Evolutionary conservation across 2,888 invertebrate genomes (phyloP).

Genomic region (Melinaea menophilus): DNA sequence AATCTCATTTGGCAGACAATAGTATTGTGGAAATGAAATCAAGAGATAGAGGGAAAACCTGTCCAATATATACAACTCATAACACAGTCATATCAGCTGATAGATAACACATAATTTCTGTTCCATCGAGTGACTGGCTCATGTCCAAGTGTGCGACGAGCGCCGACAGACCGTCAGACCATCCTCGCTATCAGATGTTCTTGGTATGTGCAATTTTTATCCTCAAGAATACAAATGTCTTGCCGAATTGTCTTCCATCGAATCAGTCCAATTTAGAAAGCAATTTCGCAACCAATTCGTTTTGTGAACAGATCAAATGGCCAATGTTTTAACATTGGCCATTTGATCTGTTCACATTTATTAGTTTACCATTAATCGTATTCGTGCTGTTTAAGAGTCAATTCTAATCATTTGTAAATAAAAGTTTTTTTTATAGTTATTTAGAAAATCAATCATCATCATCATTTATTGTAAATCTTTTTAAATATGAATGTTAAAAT

Average conservation of each 20-base stretch:
- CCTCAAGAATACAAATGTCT: conserved; percentile 57
- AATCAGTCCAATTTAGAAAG: conserved; percentile 77
- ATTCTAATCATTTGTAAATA: conserved; percentile 9
- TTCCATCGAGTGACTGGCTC: conserved; percentile 69
- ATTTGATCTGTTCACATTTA: too few species aligned
- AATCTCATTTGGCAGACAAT: neutral
- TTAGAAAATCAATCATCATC: too few species aligned
- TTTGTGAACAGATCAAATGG: conserved; percentile 74
- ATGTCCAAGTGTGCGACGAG: conserved; percentile 57
- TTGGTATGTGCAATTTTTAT: conserved; percentile 36
- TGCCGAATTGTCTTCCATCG: conserved; percentile 75
- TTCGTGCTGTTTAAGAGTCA: conserved; percentile 23
- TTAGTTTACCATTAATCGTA: too few species aligned
- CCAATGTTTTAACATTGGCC: conserved; percentile 69
- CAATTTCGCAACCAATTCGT: conserved; percentile 76
- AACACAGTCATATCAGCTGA: conserved; percentile 22
- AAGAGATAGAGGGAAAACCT: neutral
- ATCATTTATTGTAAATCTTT: too few species aligned
- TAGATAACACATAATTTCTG: conserved; percentile 58
- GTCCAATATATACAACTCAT: conserved; percentile 8
- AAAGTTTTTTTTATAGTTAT: too few species aligned
- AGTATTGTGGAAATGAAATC: too few species aligned
- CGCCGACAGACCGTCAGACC: conserved; percentile 46
- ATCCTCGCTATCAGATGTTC: conserved; percentile 68
- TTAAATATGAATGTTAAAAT: too few species aligned